These are phyloP conservation scores for Tonatia bakeri DNA, from an alignment of 2,113 vertebrate species.

Conservation along the genomic window DNA sequence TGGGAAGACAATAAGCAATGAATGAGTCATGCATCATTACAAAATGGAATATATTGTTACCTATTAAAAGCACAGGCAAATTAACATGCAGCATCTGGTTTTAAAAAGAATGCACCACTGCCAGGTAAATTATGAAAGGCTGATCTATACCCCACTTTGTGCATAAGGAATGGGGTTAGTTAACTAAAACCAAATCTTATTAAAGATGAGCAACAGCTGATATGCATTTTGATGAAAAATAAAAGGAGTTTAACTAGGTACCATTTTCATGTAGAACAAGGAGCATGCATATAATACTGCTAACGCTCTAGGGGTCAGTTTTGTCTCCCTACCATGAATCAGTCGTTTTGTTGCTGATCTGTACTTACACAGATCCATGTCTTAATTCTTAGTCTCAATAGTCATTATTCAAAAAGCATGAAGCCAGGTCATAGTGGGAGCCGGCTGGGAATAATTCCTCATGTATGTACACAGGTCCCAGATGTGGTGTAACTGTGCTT, in stretches of 20 bases:
- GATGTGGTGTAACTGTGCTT: not conserved
- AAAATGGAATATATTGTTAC: conserved; percentile 61
- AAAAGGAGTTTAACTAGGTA: not conserved
- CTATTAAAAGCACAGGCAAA: conserved; percentile 64
- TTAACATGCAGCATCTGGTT: conserved; percentile 27
- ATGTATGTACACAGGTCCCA: not conserved
- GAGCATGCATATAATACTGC: not conserved
- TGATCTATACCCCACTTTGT: not conserved
- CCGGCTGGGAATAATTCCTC: not conserved
- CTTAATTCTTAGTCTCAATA: not conserved
- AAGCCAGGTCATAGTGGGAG: not conserved
- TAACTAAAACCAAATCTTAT: not conserved
- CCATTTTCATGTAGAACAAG: conserved; percentile 15
- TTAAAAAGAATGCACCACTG: not conserved
- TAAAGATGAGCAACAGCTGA: not conserved
- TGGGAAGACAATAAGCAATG: conserved; percentile 83
- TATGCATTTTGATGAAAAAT: conserved; percentile 18
- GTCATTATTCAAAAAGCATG: not conserved
- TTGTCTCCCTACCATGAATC: not conserved
- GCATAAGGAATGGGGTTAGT: not conserved
- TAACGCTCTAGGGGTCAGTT: not conserved
- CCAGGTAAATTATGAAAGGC: not conserved
- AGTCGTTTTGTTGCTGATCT: not conserved
- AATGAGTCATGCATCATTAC: conserved; percentile 81
- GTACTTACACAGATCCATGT: not conserved